Conservation (phyloP, 2,888 invertebrate genomes). For the Myopa tessellatipennis region DNA sequence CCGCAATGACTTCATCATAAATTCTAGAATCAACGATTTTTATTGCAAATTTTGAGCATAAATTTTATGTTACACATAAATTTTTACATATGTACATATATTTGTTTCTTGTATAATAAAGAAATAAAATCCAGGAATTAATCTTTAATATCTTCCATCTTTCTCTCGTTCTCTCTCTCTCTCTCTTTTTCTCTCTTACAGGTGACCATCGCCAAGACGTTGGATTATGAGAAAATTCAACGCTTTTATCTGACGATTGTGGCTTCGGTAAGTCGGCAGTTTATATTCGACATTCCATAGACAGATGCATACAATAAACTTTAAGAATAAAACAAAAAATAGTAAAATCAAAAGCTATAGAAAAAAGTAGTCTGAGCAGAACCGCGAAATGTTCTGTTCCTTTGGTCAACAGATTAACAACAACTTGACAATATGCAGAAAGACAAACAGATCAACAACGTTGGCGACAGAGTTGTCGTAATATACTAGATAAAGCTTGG, state of each 20-base stretch:
- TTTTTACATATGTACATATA: not conserved
- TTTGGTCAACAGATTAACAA: conserved; percentile 3
- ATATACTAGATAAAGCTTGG: conserved; percentile 4
- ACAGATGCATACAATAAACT: conserved; percentile 34
- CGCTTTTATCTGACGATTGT: conserved; percentile 88
- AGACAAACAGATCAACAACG: not conserved
- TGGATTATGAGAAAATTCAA: conserved; percentile 90
- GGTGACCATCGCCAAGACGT: conserved; percentile 84
- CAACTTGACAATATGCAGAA: conserved; percentile 1
- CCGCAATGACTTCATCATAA: not conserved
- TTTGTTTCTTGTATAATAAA: conserved; percentile 1
- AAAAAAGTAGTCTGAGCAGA: not conserved
- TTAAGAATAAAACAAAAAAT: conserved; percentile 5
- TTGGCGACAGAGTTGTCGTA: not conserved
- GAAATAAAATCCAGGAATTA: not conserved
- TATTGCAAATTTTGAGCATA: not conserved
- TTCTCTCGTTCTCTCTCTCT: not conserved
- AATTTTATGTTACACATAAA: not conserved
- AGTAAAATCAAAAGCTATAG: conserved; percentile 14
- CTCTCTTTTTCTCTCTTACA: conserved; percentile 47
- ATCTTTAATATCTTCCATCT: not conserved
- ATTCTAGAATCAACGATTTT: not conserved
- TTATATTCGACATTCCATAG: conserved; percentile 33
- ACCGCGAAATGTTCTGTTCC: conserved; percentile 8
- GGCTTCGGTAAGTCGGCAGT: conserved; percentile 79